Base-by-base conservation (phyloP, 2,888 invertebrate genomes). In the Ptilodon capucinus region DNA sequence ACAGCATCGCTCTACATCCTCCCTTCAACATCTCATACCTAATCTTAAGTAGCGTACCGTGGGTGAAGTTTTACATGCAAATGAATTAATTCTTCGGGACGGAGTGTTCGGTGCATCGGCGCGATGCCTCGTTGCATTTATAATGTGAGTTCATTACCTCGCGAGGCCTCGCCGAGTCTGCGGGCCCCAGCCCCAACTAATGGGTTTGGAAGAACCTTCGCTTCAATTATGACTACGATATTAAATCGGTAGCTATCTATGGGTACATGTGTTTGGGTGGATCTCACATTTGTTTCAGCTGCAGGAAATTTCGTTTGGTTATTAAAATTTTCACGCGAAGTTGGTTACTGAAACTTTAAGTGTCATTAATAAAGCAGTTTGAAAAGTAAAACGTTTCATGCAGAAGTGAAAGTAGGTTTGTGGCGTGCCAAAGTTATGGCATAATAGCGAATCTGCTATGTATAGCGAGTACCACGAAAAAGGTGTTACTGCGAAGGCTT, bases 81-180 rank as follows among this genome's bases (percentile, higher is more conserved):
- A 90, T 89, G 87, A 89, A 89, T 89, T 88, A 89, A 89, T 90
- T 89, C 89, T 89, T 90, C 87, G 81, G 78, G 78, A 78, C 80
- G 78, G 77, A 76, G 79, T 77, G 79, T 76, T 76, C 73, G 79
- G 81, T 79, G 84, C 86, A 84, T 82, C 84, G 77, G 65, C 70
- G 77, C 81, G 85, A 86, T 84, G 88, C 83, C 82, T 88, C 89
- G 89, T 84, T 89, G 89, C 89, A 90, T 90, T 89, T 85, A 91
- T 90, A 89, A 90, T 90, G 85, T 76, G 84, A 79, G 87, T 90
- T 91, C 90, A 89, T 91, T 91, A 91, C 84, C 81, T 74, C 72
- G 74, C 65, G 76, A 74, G 74, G 76, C 68, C 76, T 74, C 77
- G 68, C 74, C 78, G 76, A 82, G 83, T 78, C 81, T 81, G 71